Evolutionary conservation across 2,113 vertebrate genomes (phyloP).

Genomic region (Festucalex cinctus): DNA sequence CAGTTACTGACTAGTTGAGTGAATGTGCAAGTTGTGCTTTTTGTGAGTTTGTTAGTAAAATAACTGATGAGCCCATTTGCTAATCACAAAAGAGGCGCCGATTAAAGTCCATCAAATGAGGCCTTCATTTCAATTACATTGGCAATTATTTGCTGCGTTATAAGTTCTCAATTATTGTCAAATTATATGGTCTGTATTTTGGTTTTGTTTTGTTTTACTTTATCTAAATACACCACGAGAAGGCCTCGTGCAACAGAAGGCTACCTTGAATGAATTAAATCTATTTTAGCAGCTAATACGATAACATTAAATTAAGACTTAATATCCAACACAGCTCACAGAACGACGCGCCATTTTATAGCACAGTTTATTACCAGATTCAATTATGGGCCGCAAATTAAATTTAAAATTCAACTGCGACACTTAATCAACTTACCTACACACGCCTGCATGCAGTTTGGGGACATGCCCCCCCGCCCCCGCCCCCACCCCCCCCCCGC

Average conservation of each 20-base stretch:
- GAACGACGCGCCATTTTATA: background rate
- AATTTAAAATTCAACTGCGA: slow-evolving; percentile 2
- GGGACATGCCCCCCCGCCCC: background rate
- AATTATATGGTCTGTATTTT: too few species aligned
- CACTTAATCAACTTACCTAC: slow-evolving; percentile 6
- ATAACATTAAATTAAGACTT: slow-evolving; percentile 1
- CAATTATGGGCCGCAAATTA: slow-evolving; percentile 2
- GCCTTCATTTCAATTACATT: background rate
- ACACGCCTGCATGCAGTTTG: background rate
- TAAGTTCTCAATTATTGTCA: background rate
- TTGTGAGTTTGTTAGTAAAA: background rate
- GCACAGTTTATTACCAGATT: slow-evolving; percentile 9
- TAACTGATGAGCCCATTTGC: background rate
- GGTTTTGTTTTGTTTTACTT: too few species aligned
- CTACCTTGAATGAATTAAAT: background rate
- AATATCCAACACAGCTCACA: slow-evolving; percentile 1
- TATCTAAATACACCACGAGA: background rate
- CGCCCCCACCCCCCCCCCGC: too few species aligned
- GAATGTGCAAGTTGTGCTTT: background rate
- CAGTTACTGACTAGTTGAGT: background rate
- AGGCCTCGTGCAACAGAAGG: background rate
- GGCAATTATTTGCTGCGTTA: background rate
- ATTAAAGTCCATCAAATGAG: background rate
- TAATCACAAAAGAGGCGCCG: background rate
- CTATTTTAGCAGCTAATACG: background rate